Base-by-base conservation (phyloP, 2,888 invertebrate species). In the Microctonus hyperodae region DNA sequence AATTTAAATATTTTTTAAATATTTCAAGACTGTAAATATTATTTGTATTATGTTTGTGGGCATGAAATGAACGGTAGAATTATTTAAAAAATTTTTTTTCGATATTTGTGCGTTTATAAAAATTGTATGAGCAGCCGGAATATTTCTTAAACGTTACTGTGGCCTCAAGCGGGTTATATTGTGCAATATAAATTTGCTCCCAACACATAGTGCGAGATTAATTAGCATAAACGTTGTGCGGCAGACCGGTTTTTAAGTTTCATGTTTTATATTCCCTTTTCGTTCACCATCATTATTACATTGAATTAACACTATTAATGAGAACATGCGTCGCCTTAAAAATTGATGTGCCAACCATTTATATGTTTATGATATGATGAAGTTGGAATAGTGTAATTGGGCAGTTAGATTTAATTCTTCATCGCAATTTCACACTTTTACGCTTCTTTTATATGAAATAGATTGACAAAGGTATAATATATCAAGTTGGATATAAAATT, bases 171-270 rank as follows among this genome's bases (percentile, higher is more conserved):
- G 59, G 55, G 35, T 44, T 16, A 16, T 57, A 64, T 71, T 67
- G 63, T 65, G 67, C 62, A 68, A 71, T 67, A 68, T 62, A 44
- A 44, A 65, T 70, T 67, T 62, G 60, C 70, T 64, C 55, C 20
- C 55, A 40, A 35, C 23, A 13, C 23, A 33, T 51, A 61, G 51
- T 51, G 51, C 61, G 51, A 56, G 31, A 55, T 64, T 56, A 53
- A 64, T 64, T 64, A 64, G 31, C 64, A 64, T 64, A 56, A 64
- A 40, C 48, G 33, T 51, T 22, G 11, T 44, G 44, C 13, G 13
- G 37, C 28, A 25, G 31, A 64, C 55, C 56, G 28, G 64, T 40
- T 64, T 50, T 9, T 51, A 35, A 61, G 23, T 20, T 53, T 58
- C 22, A 58, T 40, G 37, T 25, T 35, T 23, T 20, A 16, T 37